Evolutionary conservation across 2,113 vertebrate genomes (phyloP).

Genomic region (Ardeotis arabs): DNA sequence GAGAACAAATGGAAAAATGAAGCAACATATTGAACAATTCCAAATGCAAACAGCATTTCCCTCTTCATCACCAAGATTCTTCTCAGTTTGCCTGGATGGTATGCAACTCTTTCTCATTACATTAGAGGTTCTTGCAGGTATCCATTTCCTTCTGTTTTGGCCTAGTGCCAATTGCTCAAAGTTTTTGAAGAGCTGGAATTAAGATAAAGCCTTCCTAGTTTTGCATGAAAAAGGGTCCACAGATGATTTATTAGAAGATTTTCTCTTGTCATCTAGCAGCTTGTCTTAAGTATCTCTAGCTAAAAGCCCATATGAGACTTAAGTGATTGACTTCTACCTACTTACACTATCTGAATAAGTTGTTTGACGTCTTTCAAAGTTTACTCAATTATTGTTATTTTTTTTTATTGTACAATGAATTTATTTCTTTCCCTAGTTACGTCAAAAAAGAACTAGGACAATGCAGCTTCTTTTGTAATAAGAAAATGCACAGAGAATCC

Average conservation of each 20-base stretch:
- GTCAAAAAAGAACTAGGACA: slow-evolving; percentile 25
- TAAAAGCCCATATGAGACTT: neutral
- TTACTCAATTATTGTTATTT: neutral
- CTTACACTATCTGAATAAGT: neutral
- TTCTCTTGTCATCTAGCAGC: neutral
- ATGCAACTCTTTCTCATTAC: neutral
- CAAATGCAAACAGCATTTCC: neutral
- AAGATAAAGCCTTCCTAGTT: slow-evolving; percentile 29
- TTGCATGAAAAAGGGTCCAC: neutral
- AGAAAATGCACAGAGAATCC: slow-evolving; percentile 62
- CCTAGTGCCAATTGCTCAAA: neutral
- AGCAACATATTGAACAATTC: neutral
- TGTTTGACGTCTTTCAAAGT: neutral
- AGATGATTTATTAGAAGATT: neutral
- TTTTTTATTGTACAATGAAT: neutral
- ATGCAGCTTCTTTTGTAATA: slow-evolving; percentile 52
- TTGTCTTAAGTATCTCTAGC: neutral
- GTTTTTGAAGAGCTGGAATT: slow-evolving; percentile 18
- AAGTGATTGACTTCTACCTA: neutral
- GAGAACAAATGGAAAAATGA: neutral
- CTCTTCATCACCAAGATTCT: slow-evolving; percentile 15
- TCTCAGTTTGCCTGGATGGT: neutral
- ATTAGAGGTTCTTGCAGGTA: neutral
- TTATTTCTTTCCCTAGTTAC: neutral
- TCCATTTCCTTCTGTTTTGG: slow-evolving; percentile 39